These are phyloP conservation scores for Blastobasis adustella DNA, from an alignment of 2,888 invertebrate species.

Conservation along the genomic window DNA sequence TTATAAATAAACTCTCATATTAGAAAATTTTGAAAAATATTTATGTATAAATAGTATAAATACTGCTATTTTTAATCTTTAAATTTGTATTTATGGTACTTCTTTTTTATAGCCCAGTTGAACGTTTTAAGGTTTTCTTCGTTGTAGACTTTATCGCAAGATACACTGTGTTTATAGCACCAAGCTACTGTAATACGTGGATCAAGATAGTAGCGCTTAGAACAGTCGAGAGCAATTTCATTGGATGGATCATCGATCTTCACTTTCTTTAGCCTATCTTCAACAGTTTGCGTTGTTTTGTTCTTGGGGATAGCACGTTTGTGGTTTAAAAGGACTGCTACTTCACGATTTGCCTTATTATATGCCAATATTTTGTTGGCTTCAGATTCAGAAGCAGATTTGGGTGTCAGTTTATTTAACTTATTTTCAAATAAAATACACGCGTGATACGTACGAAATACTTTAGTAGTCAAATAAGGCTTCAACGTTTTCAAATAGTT, in stretches of 20 bases:
- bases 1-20: slow-evolving; percentile 38
- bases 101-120: slow-evolving; percentile 99
- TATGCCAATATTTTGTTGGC: slow-evolving; percentile 96
- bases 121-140: slow-evolving; percentile 99
- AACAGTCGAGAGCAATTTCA: slow-evolving; percentile 98
- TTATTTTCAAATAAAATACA: slow-evolving; percentile 98
- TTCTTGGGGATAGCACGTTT: slow-evolving; percentile 99
- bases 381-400: slow-evolving; percentile 83
- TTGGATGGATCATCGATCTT: slow-evolving; percentile 99
- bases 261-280: slow-evolving; percentile 94
- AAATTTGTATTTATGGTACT: slow-evolving; percentile 91
- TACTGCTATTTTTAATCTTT: slow-evolving; percentile 68
- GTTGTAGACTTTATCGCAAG: slow-evolving; percentile 99
- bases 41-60: slow-evolving; percentile 46
- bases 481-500: slow-evolving; percentile 98
- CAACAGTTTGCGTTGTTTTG: slow-evolving; percentile 91
- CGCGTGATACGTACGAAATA: slow-evolving; percentile 99
- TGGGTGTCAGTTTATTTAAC: slow-evolving; percentile 92
- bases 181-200: slow-evolving; percentile 99
- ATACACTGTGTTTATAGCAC: slow-evolving; percentile 98
- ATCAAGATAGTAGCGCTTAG: slow-evolving; percentile 99
- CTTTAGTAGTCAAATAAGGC: slow-evolving; percentile 97
- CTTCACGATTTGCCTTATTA: slow-evolving; percentile 98
- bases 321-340: slow-evolving; percentile 99
- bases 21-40: slow-evolving; percentile 53